Base-by-base conservation (phyloP, 2,797 vertebrate species). In the Ctenosaura bakeri region DNA sequence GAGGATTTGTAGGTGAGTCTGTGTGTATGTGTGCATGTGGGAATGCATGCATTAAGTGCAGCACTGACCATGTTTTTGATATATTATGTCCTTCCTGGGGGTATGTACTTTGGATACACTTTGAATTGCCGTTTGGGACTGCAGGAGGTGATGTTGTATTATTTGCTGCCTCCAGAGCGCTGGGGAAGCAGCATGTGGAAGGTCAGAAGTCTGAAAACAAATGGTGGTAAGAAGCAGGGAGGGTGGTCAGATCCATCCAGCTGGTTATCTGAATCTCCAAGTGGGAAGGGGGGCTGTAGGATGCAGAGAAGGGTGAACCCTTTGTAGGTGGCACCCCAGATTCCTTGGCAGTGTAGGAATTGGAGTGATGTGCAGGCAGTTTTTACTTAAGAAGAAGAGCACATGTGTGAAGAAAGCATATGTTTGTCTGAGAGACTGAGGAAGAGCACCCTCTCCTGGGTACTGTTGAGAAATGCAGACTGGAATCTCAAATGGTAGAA, bases 401-500 rank as follows among this genome's bases (percentile, higher is more conserved):
- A 13, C 14, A 0, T 79, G 46, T 16, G 46, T 18, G 76, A 24
- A 69, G 10, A 69, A 32, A 13, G 42, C 4, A 12, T 46, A 9
- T 13, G 24, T 4, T 16, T 20, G 20, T 18, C n/a, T 13, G n/a
- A 26, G 18, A 26, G 32, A 32, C 0, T 20, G 26, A 20, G 42
- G 16, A 18, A 62, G 54, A 26, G 92, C 89, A 92, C 94, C 95
- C 93, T 73, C 96, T 95, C 80, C 92, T 94, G 95, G 94, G 64
- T 80, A 62, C 4, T 91, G 26, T 42, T 88, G 59, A 82, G 81
- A 94, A 92, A 66, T 46, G 85, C 71, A 29, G 59, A 82, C 88
- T 89, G 87, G 92, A 90, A 73, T 87, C 69, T 9, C 8, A 82
- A 8, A 38, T 42, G 52, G 29, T 1, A 42, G 62, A 54, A 62